phyloP scores from a whole-genome alignment of 2,113 vertebrate species.

The Trematomus loennbergii region DNA sequence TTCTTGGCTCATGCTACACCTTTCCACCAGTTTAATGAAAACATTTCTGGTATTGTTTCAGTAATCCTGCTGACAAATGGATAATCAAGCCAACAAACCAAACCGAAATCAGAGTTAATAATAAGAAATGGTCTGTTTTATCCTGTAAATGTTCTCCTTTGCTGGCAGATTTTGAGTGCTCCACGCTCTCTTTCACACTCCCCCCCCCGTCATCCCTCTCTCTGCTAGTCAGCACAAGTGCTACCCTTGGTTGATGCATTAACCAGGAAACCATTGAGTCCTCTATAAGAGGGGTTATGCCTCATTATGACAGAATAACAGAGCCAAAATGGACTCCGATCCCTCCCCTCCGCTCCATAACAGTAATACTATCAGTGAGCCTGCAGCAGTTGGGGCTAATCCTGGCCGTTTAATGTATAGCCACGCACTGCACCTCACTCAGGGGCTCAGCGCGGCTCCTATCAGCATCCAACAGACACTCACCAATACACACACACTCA shows the following conservation, averaged over 20 bases:
- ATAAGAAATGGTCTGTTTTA: background rate
- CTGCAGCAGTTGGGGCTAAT: constrained; percentile 72
- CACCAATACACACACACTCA: constrained; percentile 10
- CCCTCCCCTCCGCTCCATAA: constrained; percentile 64
- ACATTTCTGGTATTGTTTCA: no score
- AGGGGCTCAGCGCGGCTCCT: constrained; percentile 58
- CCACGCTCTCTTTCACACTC: constrained; percentile 9
- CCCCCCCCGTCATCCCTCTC: constrained; percentile 20
- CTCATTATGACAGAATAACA: constrained; percentile 75
- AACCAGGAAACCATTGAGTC: constrained; percentile 58
- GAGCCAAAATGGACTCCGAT: constrained; percentile 68
- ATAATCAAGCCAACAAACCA: no score
- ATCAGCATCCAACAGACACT: constrained; percentile 62
- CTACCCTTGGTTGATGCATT: constrained; percentile 46
- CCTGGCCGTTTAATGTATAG: constrained; percentile 76
- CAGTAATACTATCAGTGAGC: constrained; percentile 67
- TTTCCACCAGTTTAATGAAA: no score
- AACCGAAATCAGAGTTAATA: no score
- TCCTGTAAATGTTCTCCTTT: constrained; percentile 6
- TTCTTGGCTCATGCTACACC: no score
- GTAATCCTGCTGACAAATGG: no score
- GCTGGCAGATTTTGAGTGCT: constrained; percentile 6
- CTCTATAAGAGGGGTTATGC: constrained; percentile 60
- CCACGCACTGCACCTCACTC: constrained; percentile 63
- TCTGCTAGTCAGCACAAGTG: constrained; percentile 33